These are phyloP conservation scores for Plestiodon gilberti DNA, from an alignment of 2,113 vertebrate species.

Conservation along the genomic window DNA sequence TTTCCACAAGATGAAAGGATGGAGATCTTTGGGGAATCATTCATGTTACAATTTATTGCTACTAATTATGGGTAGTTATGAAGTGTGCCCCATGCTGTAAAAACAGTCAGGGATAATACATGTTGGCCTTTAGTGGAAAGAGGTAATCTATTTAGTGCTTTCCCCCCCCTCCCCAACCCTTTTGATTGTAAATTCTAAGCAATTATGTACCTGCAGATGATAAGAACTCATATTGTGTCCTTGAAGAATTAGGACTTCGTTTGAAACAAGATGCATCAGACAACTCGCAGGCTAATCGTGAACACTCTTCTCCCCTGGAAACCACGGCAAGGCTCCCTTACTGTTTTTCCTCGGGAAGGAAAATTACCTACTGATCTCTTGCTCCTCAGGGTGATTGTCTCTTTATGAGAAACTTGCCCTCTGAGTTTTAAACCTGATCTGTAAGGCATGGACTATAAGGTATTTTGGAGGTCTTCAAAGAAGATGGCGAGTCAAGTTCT, in stretches of 20 bases:
- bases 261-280: background rate
- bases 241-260: background rate
- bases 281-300: background rate
- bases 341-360: background rate
- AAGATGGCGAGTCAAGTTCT: background rate
- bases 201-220: background rate
- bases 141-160: conserved; percentile 38
- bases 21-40: conserved; percentile 51
- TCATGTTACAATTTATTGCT: conserved; percentile 49
- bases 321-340: background rate
- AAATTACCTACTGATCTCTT: background rate
- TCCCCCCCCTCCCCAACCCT: background rate
- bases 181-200: conserved; percentile 65
- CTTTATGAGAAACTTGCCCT: background rate
- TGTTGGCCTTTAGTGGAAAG: conserved; percentile 62
- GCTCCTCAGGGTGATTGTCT: background rate
- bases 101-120: conserved; percentile 62
- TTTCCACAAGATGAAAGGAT: conserved; percentile 34
- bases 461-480: background rate
- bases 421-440: background rate
- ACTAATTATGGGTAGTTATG: conserved; percentile 58
- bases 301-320: background rate
- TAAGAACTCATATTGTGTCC: conserved; percentile 23
- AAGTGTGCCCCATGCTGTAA: conserved; percentile 59
- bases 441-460: background rate